Base-by-base conservation (phyloP, 2,797 vertebrate genomes). In the Ateles fusciceps region DNA sequence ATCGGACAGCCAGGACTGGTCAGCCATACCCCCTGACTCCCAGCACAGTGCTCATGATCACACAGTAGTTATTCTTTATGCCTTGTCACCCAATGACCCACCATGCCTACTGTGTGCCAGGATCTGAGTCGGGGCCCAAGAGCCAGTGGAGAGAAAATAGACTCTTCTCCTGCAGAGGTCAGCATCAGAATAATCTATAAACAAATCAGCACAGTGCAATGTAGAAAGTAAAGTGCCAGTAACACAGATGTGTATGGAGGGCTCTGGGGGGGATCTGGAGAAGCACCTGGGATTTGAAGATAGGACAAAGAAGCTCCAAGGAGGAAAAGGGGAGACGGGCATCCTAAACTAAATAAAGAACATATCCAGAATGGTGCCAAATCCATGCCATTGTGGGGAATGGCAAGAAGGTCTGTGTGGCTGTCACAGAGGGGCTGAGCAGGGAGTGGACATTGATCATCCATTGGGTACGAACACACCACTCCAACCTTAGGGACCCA, bases 1-100 rank as follows among this genome's bases (percentile, higher is more conserved):
- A 33, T 22, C 6, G n/a, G 48, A 19, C 55, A 68, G 21, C 39
- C 64, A 72, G 71, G 39, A 46, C 26, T 42, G 19, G 9, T 59
- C 44, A 42, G 24, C n/a, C 36, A 30, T 1, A 21, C 1, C 0
- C 12, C 6, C 33, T 19, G 42, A 76, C 21, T 12, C 28, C 7
- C 84, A 42, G 44, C 13, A 75, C 2, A 59, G 59, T 3, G 4
- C 75, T 50, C 85, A 42, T 26, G 5, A 42, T 74, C 28, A 33
- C 13, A 15, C 4, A 30, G 42, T 0, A 50, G 88, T 57, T 88
- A 64, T 15, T 33, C 52, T 50, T 74, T 12, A 17, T 2, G 39
- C n/a, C 14, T 28, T 12, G 13, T 75, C 89, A 50, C 9, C 79
- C 5, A 6, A 0, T 10, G 30, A 39, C 22, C 72, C 2, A 3